phyloP scores from a whole-genome alignment of 2,797 vertebrate species.

The Brotula barbata region DNA sequence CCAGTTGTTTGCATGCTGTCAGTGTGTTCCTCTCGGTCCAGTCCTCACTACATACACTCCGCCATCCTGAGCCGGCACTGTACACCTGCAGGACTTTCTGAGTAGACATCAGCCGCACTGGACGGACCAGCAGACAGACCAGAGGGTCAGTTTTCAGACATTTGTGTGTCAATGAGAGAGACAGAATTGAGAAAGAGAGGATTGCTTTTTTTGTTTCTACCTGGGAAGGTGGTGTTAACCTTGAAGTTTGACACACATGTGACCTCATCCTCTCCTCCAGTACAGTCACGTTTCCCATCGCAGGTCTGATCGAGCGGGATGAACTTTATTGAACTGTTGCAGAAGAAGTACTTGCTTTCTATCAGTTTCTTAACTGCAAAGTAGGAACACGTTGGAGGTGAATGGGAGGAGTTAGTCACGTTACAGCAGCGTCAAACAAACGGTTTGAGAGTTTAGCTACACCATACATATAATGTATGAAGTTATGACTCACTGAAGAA shows the following conservation, averaged over 20 bases:
- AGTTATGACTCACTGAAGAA: conserved; percentile 76
- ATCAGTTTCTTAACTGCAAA: conserved; percentile 84
- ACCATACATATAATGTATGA: too few relatives aligned
- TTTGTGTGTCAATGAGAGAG: neutral
- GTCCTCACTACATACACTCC: conserved; percentile 81
- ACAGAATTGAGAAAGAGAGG: neutral
- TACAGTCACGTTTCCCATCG: conserved; percentile 82
- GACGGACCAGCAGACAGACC: neutral
- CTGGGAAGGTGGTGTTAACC: conserved; percentile 73
- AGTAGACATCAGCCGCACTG: conserved; percentile 83
- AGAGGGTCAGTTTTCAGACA: neutral
- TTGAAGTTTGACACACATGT: conserved; percentile 72
- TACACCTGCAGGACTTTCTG: conserved; percentile 84
- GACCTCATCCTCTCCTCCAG: conserved; percentile 84
- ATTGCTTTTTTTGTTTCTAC: conserved; percentile 62
- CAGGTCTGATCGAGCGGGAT: conserved; percentile 81
- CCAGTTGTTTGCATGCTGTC: conserved; percentile 84
- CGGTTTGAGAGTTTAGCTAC: too few relatives aligned
- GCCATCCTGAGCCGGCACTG: conserved; percentile 74
- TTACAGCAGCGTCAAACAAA: too few relatives aligned
- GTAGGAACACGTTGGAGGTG: neutral
- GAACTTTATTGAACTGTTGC: conserved; percentile 81
- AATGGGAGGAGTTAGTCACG: neutral
- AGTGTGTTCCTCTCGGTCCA: conserved; percentile 80
- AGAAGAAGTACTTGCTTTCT: conserved; percentile 87